Conservation (phyloP, 2,888 invertebrate species). For the Eulithis prunata region DNA sequence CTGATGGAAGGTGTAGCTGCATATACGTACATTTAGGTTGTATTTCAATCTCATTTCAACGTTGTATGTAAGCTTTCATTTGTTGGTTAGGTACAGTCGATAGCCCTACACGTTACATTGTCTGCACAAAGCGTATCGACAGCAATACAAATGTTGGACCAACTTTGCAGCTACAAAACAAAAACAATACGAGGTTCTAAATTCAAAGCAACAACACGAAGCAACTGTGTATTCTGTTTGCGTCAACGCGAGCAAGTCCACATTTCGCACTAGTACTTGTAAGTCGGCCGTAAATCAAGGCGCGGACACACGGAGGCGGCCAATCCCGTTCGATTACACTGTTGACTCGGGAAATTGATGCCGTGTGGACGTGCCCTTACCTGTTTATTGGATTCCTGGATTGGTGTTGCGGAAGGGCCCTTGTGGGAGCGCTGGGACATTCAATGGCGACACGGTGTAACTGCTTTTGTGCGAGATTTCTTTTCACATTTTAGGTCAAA, state of each 20-base stretch:
- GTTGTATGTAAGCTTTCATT: no score
- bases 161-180: not conserved
- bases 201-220: not conserved
- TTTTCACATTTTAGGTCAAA: conserved; percentile 17
- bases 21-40: no score
- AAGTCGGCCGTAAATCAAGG: conserved; percentile 21
- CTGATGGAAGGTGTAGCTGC: no score
- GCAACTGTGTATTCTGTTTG: not conserved
- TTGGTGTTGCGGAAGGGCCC: conserved; percentile 29
- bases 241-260: not conserved
- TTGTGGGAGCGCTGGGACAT: conserved; percentile 9
- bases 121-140: not conserved
- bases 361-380: conserved; percentile 25
- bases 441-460: conserved; percentile 8
- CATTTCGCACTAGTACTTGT: conserved; percentile 10
- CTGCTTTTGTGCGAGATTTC: conserved; percentile 21
- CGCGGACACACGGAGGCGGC: conserved; percentile 21
- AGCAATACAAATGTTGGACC: not conserved
- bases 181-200: conserved; percentile 6
- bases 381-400: conserved; percentile 32
- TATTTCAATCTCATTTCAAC: no score
- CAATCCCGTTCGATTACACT: conserved; percentile 31
- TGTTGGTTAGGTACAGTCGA: not conserved
- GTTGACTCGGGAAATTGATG: conserved; percentile 23
- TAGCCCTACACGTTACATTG: not conserved